Percentiles rank a stretch among this genome's conserved stretches.
phyloP scores from a whole-genome alignment of 2,888 invertebrate genomes.

The Phyllotreta cruciferae region DNA sequence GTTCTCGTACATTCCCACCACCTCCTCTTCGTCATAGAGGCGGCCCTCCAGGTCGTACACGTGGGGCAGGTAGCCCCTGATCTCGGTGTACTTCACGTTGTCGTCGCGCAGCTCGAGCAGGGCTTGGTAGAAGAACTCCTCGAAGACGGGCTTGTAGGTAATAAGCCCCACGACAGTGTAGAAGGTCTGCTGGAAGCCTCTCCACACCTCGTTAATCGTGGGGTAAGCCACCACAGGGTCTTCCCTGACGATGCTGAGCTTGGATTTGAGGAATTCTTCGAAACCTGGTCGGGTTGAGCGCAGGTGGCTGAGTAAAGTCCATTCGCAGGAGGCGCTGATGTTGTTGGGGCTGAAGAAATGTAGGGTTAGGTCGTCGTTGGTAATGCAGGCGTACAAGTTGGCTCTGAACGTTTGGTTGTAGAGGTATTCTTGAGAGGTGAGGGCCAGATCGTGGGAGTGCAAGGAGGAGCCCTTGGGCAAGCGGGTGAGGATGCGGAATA shows the following conservation, averaged over 20 bases:
- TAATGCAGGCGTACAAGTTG: slow-evolving; percentile 28
- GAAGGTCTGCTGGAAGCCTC: slow-evolving; percentile 62
- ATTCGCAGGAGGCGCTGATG: slow-evolving; percentile 35
- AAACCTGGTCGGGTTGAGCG: slow-evolving; percentile 54
- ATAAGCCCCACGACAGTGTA: slow-evolving; percentile 55
- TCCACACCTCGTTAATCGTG: slow-evolving; percentile 62
- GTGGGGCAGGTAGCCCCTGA: slow-evolving; percentile 63
- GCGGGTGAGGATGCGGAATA: slow-evolving; percentile 69
- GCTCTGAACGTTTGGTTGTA: slow-evolving; percentile 16
- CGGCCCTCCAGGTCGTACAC: slow-evolving; percentile 67
- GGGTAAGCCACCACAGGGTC: slow-evolving; percentile 52
- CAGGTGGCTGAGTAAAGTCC: slow-evolving; percentile 43
- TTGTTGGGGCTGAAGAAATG: slow-evolving; percentile 28
- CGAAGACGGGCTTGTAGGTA: slow-evolving; percentile 65
- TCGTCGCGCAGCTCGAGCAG: slow-evolving; percentile 68
- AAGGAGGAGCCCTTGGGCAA: slow-evolving; percentile 79
- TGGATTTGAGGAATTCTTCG: slow-evolving; percentile 63
- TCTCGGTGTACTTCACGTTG: slow-evolving; percentile 69
- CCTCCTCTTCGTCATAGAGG: slow-evolving; percentile 59
- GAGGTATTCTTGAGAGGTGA: slow-evolving; percentile 1
- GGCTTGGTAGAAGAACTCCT: slow-evolving; percentile 64
- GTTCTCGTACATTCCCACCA: slow-evolving; percentile 61
- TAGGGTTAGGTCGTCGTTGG: slow-evolving; percentile 11
- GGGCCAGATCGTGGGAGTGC: slow-evolving; percentile 67
- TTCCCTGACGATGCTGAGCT: slow-evolving; percentile 65